Base-by-base conservation (phyloP, 2,888 invertebrate species). In the Noctua fimbriata region DNA sequence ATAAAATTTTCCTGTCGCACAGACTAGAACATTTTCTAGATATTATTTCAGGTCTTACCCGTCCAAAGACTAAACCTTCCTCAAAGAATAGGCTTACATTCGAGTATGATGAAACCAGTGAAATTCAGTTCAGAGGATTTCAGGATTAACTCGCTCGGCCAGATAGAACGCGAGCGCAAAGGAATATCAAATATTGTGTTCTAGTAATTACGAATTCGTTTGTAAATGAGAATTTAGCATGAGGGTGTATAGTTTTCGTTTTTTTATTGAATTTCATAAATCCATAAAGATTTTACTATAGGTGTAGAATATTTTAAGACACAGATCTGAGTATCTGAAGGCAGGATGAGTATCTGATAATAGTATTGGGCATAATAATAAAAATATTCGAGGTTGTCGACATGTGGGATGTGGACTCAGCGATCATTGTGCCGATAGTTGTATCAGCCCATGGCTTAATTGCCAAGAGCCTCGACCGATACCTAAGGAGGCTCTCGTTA, bases 61-160 rank as follows among this genome's bases (percentile, higher is more conserved):
- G 67, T 70, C 21, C 44, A 10, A 81, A 73, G 74, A 60, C 84
- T 71, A 76, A 77, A 76, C 69, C 75, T 82, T 58, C 41, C 65
- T 73, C 63, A 79, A 82, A 78, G 73, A 85, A 87, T 74, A 72
- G 73, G 76, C 79, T 82, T 87, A 82, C 52, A 47, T 76, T 67
- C 52, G 67, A 79, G 58, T 74, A 72, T 76, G 77, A 86, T 87
- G 77, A 76, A 79, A 81, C 67, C 76, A 74, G 75, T 63, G 67
- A 87, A 80, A 82, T 76, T 76, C 65, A 49, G 72, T 87, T 73
- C 21, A 47, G 69, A 58, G 78, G 84, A 76, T 86, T 83, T 76
- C 52, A 78, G 82, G 77, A 87, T 82, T 85, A 87, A 75, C 76
- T 73, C 49, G 55, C 58, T 69, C 52, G 60, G 63, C 58, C 74